Percentiles rank a stretch among this genome's conserved stretches.
Evolutionary conservation across 2,888 invertebrate genomes (phyloP).

Genomic region (Trypoxylon attenuatum): DNA sequence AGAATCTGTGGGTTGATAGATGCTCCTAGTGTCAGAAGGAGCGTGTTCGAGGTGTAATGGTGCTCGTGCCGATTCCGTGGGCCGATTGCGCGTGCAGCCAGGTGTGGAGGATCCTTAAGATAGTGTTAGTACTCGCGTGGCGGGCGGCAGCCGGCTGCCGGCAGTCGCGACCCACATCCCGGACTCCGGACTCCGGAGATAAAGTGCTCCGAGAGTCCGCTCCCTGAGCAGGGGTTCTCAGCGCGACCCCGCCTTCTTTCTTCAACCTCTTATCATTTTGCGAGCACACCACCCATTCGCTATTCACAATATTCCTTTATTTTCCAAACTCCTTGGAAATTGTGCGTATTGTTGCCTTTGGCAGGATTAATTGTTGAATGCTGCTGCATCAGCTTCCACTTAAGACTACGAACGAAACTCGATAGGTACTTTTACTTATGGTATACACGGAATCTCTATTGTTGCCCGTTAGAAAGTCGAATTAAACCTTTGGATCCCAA

Average conservation of each 20-base stretch:
- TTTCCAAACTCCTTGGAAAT: no score
- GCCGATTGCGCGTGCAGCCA: slow-evolving; percentile 34
- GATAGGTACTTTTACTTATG: no score
- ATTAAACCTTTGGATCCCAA: no score
- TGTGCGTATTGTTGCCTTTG: no score
- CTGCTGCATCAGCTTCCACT: no score
- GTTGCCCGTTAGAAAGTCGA: no score
- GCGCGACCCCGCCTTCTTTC: slow-evolving; percentile 66
- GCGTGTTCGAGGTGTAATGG: neutral
- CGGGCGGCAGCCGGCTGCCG: slow-evolving; percentile 57
- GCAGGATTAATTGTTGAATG: no score
- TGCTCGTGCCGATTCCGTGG: slow-evolving; percentile 29
- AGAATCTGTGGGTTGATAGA: neutral
- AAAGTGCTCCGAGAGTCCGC: slow-evolving; percentile 69
- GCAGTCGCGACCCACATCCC: slow-evolving; percentile 72
- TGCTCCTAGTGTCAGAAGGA: neutral
- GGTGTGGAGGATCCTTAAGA: slow-evolving; percentile 65
- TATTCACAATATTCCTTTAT: no score
- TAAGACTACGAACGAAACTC: no score
- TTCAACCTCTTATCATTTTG: neutral
- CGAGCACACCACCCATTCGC: no score
- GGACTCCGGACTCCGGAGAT: slow-evolving; percentile 62
- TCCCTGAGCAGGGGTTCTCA: slow-evolving; percentile 70
- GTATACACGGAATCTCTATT: no score
- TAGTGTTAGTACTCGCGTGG: slow-evolving; percentile 64